Evolutionary conservation across 2,113 vertebrate genomes (phyloP).

Genomic region (Phasianus colchicus): DNA sequence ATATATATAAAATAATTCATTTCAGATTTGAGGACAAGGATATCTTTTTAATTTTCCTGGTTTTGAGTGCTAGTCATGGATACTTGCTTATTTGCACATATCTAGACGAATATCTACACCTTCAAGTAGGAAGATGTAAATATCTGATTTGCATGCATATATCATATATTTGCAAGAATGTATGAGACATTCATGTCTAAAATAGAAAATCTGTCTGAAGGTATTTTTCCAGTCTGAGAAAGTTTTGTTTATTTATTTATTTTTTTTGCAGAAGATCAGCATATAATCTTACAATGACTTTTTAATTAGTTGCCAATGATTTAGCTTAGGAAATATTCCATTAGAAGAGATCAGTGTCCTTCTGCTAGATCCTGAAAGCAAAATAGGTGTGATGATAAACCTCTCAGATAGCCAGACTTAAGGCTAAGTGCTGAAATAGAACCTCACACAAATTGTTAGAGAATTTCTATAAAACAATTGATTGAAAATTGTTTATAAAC

Average conservation of each 20-base stretch:
- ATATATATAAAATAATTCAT: background rate
- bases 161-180: conserved; percentile 51
- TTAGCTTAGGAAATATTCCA: background rate
- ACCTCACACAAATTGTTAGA: background rate
- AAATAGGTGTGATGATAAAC: background rate
- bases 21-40: background rate
- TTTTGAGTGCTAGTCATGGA: conserved; percentile 18
- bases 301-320: background rate
- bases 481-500: background rate
- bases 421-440: background rate
- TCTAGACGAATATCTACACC: conserved; percentile 47
- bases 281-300: background rate
- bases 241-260: background rate
- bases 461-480: background rate
- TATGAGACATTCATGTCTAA: conserved; percentile 31
- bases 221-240: conserved; percentile 58
- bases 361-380: background rate
- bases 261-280: background rate
- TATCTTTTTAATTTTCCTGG: background rate
- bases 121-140: conserved; percentile 62
- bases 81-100: conserved; percentile 39
- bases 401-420: background rate
- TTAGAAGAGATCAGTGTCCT: background rate
- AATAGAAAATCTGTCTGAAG: conserved; percentile 51
- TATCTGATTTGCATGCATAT: conserved; percentile 55